Evolutionary conservation across 2,113 vertebrate genomes (phyloP), one percentile per base, ranked within the genome.

Genomic region (Eidolon helvum): DNA sequence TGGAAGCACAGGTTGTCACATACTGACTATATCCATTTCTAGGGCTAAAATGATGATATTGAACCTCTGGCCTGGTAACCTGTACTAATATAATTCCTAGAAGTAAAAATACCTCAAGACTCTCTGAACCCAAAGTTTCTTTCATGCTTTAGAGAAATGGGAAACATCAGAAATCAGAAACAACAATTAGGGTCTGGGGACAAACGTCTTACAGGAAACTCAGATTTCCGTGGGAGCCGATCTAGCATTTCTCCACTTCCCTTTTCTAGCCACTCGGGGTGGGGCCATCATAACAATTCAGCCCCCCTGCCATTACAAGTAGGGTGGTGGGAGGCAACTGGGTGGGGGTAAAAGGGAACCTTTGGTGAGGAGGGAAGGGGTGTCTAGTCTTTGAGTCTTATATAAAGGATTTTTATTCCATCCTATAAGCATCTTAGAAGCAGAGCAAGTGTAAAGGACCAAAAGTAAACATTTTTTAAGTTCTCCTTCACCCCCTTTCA

Each of bases 151-250:
- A 88, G 53, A 82, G 43, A 97, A 97, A 94, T 33, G 48, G 22
- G 53, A 94, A 97, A 88, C 12, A 80, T 15, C 40, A 74, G 95
- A 93, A 97, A 65, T 45, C 59, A 6, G 59, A 63, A 63, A 63
- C 24, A 90, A 65, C 45, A 93, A 12, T 80, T 79, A 88, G 15
- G 40, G 10, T 92, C 53, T 48, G 85, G 45, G 45, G 86, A 12
- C 12, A 94, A 85, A 55, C 15, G 77, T 59, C 50, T 97, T 93
- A 94, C 35, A 97, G 79, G 91, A 96, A 93, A 40, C 94, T 87
- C 19, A n/a, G 86, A 72, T 97, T 97, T 82, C 88, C 96, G 63
- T 63, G 91, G 83, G 40, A 94, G 35, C 75, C 87, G 93, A 95
- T 94, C 55, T 75, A 92, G 80, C 93, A 95, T 96, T 88, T 94